Percentiles rank a stretch among this genome's conserved stretches.
Conservation (phyloP, 2,797 vertebrate genomes). For the Salmo trutta region DNA sequence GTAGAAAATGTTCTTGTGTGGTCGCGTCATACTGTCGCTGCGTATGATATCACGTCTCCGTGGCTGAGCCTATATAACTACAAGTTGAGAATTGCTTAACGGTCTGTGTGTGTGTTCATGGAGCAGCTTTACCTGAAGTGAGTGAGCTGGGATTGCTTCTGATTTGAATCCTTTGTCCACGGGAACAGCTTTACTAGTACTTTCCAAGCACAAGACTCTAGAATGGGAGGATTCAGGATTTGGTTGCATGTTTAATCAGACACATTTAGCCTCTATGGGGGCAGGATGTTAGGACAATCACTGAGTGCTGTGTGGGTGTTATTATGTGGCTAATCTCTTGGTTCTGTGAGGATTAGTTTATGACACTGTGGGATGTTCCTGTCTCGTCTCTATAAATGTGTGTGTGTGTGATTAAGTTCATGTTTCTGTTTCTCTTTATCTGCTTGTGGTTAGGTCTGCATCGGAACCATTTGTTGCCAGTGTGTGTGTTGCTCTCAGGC, state of each 20-base stretch:
- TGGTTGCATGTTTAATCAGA: background rate
- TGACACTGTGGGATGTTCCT: background rate
- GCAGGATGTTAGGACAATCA: background rate
- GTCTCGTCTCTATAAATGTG: background rate
- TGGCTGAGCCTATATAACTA: background rate
- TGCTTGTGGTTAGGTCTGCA: background rate
- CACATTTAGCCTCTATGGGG: background rate
- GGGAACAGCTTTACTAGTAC: background rate
- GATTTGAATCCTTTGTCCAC: background rate
- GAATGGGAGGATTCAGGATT: background rate
- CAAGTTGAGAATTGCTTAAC: slow-evolving; percentile 28
- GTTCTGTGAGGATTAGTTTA: background rate
- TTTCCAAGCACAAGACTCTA: background rate
- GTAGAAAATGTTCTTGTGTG: background rate
- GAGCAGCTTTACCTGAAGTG: background rate
- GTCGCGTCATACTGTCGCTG: slow-evolving; percentile 14
- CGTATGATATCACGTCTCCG: slow-evolving; percentile 1
- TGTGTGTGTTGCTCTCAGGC: slow-evolving; percentile 15
- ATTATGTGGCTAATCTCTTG: background rate
- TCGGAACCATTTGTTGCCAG: background rate
- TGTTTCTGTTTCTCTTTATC: background rate
- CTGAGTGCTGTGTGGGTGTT: background rate
- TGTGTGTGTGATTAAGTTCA: background rate
- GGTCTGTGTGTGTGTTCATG: background rate
- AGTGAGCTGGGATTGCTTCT: slow-evolving; percentile 17